Conservation (phyloP, 1,140 invertebrate species). For the Scaptomyza montana region DNA sequence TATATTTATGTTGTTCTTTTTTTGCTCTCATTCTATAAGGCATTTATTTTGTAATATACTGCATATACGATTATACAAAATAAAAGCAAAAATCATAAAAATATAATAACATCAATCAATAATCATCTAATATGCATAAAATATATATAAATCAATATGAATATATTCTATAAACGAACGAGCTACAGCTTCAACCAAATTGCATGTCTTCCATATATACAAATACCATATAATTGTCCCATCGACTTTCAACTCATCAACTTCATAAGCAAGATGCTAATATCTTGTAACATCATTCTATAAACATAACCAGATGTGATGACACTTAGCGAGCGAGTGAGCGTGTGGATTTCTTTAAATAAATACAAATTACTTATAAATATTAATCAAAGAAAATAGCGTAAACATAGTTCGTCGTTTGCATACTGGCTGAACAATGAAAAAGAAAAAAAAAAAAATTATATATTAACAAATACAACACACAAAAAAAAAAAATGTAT, state of each 20-base stretch:
- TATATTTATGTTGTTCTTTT: background rate
- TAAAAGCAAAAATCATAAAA: too few relatives aligned
- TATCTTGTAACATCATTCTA: constrained; percentile 10
- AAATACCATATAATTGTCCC: background rate
- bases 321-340: constrained; percentile 59
- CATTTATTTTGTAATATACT: background rate
- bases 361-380: constrained; percentile 5
- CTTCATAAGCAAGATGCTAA: constrained; percentile 10
- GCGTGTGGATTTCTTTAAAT: constrained; percentile 44
- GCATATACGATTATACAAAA: background rate
- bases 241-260: constrained; percentile 8
- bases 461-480: background rate
- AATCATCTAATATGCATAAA: background rate
- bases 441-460: constrained; percentile 3
- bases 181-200: constrained; percentile 14
- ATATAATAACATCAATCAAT: constrained; percentile 6
- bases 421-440: constrained; percentile 9
- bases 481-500: background rate
- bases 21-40: background rate
- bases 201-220: constrained; percentile 25
- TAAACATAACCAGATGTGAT: constrained; percentile 28
- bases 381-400: constrained; percentile 21
- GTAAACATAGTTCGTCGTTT: constrained; percentile 20
- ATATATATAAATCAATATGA: background rate
- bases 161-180: background rate